Evolutionary conservation across 2,797 vertebrate genomes (phyloP).

Genomic region (Cossypha niveicapilla): DNA sequence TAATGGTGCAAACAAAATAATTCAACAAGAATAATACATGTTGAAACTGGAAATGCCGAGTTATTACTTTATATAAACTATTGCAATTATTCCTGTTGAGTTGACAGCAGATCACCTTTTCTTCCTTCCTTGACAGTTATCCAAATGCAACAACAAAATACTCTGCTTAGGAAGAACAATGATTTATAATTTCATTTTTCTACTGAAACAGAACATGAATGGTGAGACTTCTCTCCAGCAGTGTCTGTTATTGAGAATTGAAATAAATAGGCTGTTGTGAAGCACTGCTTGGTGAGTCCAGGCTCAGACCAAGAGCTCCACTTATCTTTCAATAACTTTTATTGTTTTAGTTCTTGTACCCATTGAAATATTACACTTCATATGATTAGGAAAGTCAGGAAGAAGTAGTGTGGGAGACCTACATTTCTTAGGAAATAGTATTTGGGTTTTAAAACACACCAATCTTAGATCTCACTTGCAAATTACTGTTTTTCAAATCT

Average conservation of each 20-base stretch:
- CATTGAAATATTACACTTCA: background rate
- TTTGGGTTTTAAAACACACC: background rate
- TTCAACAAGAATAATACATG: conserved; percentile 65
- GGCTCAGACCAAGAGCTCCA: background rate
- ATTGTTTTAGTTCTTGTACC: background rate
- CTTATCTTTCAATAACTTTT: background rate
- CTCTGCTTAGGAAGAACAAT: conserved; percentile 35
- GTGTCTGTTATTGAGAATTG: background rate
- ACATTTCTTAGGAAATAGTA: background rate
- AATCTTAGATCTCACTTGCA: background rate
- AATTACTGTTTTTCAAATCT: background rate
- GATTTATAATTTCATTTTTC: conserved; percentile 31
- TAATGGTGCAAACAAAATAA: conserved; percentile 69
- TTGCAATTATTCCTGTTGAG: conserved; percentile 54
- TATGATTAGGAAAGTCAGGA: background rate
- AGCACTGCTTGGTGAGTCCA: background rate
- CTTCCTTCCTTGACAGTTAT: conserved; percentile 61
- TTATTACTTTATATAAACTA: conserved; percentile 70
- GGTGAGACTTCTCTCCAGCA: background rate
- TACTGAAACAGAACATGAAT: background rate
- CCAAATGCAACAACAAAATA: conserved; percentile 46
- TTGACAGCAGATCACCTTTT: conserved; percentile 60
- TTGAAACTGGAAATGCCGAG: conserved; percentile 66
- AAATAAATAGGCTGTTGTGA: background rate
- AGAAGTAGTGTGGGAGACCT: background rate